Conservation (phyloP, 2,113 vertebrate species). For the Asarcornis scutulata region DNA sequence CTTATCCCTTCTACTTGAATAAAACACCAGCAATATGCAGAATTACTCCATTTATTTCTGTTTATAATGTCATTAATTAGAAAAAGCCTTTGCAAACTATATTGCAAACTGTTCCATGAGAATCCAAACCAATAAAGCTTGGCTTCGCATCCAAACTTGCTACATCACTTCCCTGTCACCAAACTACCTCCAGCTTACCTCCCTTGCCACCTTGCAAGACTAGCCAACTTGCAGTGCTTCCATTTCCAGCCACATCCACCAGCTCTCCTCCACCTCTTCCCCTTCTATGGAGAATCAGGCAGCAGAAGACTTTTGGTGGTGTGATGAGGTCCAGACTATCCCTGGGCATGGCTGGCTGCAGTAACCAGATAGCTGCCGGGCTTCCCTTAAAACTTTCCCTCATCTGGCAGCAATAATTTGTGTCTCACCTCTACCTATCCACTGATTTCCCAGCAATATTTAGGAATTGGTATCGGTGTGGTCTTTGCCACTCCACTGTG, state of each 20-base stretch:
- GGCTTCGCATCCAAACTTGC: neutral
- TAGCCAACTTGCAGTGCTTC: neutral
- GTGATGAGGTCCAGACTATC: neutral
- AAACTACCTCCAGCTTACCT: neutral
- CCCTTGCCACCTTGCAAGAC: neutral
- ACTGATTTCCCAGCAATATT: neutral
- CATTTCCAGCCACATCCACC: neutral
- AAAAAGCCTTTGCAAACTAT: neutral
- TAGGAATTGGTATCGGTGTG: neutral
- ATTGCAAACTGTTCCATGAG: neutral
- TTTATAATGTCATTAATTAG: neutral
- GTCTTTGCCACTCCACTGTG: neutral
- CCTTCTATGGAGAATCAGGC: neutral
- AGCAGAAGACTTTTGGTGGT: neutral
- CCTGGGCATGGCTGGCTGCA: neutral
- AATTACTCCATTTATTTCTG: neutral
- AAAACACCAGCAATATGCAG: neutral
- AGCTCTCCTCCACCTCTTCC: neutral
- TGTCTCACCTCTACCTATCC: neutral
- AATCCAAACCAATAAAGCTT: neutral
- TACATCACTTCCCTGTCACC: neutral
- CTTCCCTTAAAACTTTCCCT: neutral
- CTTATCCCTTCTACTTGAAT: neutral
- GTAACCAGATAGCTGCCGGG: neutral
- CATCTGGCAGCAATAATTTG: neutral